Percentiles rank a stretch among this genome's conserved stretches.
Conservation (phyloP, 2,113 vertebrate genomes). For the Alouatta palliata region DNA sequence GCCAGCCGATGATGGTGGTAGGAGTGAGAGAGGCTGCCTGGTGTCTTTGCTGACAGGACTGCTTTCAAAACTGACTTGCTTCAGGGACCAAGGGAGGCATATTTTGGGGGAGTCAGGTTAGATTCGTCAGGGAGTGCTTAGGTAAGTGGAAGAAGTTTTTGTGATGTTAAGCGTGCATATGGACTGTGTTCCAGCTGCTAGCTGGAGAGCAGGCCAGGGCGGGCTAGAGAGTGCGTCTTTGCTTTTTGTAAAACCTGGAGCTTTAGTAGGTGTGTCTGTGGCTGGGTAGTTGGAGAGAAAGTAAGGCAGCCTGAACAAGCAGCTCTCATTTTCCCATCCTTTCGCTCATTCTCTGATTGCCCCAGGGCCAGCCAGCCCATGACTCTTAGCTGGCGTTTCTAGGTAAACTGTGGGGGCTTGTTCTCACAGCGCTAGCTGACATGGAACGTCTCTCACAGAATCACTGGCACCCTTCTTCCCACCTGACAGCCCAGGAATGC, state of each 20-base stretch:
- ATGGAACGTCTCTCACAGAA: neutral
- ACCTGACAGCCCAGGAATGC: neutral
- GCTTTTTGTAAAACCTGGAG: neutral
- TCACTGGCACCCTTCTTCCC: neutral
- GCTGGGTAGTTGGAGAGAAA: neutral
- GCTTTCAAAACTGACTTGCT: neutral
- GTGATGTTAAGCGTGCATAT: fast-evolving
- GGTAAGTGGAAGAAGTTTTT: neutral
- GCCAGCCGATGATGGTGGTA: neutral
- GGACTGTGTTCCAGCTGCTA: neutral
- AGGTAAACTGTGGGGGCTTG: neutral
- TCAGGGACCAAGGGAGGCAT: neutral
- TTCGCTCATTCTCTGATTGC: neutral
- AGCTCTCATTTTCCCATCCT: neutral
- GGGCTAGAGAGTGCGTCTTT: neutral
- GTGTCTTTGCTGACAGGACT: neutral
- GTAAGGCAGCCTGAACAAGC: neutral
- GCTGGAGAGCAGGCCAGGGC: neutral
- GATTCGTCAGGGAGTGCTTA: neutral
- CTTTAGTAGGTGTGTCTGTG: constrained; percentile 51
- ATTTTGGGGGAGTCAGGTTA: neutral
- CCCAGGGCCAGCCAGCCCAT: neutral
- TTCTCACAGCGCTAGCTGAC: neutral
- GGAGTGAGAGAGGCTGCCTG: neutral
- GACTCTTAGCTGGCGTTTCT: neutral